Conservation (phyloP, 2,113 vertebrate species). For the Gopherus flavomarginatus region DNA sequence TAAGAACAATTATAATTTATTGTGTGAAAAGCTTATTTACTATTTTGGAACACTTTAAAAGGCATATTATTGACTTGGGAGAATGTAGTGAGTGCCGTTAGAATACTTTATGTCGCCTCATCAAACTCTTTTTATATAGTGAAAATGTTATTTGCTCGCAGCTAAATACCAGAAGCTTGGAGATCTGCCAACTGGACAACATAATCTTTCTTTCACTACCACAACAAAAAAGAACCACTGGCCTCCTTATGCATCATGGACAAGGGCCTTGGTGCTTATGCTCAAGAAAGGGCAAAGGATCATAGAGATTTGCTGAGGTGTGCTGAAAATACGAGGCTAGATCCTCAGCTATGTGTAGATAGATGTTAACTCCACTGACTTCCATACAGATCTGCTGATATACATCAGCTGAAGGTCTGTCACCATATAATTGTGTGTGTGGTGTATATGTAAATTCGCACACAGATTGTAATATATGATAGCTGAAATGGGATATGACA, state of each 20-base stretch:
- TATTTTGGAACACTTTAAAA: conserved; percentile 64
- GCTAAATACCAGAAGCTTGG: conserved; percentile 65
- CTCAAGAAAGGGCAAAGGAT: neutral
- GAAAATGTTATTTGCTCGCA: conserved; percentile 64
- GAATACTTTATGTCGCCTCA: conserved; percentile 70
- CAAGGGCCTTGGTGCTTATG: neutral
- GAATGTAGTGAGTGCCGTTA: conserved; percentile 36
- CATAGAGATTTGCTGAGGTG: neutral
- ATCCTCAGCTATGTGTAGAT: neutral
- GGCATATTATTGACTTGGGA: conserved; percentile 51
- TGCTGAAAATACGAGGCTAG: neutral
- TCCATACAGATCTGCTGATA: neutral
- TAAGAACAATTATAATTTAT: conserved; percentile 21
- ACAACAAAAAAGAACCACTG: neutral
- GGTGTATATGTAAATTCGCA: neutral
- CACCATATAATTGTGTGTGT: neutral
- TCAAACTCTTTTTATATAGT: conserved; percentile 67
- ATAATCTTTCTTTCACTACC: conserved; percentile 1
- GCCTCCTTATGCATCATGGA: neutral
- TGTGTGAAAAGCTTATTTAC: conserved; percentile 47
- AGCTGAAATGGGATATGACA: neutral
- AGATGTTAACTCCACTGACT: neutral
- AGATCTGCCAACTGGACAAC: conserved; percentile 46
- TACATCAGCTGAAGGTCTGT: neutral
- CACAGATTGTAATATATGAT: neutral